Conservation (phyloP, 1,140 invertebrate species). For the Zaprionus ghesquierei region DNA sequence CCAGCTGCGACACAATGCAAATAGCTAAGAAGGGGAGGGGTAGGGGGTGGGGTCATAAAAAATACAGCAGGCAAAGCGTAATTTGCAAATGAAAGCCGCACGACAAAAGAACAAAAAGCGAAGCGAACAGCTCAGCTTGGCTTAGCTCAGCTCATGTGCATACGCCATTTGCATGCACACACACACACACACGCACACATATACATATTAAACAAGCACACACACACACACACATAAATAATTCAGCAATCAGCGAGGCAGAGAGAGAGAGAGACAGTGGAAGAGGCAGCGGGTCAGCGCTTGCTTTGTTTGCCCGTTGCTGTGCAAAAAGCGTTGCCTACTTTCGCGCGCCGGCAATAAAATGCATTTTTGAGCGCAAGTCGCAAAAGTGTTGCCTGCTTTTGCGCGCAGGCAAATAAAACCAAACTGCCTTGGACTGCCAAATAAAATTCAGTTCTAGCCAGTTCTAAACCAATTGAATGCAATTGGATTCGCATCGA, state of each 20-base stretch:
- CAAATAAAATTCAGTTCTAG: not conserved
- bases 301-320: not conserved
- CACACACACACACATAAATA: constrained; percentile 56
- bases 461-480: not conserved
- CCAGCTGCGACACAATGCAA: constrained; percentile 38
- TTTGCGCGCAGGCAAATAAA: not conserved
- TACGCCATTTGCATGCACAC: constrained; percentile 65
- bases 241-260: constrained; percentile 55
- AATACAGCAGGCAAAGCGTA: constrained; percentile 44
- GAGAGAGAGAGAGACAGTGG: not conserved
- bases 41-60: constrained; percentile 20
- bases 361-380: constrained; percentile 23
- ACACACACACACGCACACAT: constrained; percentile 31
- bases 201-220: constrained; percentile 5
- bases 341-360: constrained; percentile 27
- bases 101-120: constrained; percentile 18
- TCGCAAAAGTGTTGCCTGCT: not conserved
- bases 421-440: not conserved
- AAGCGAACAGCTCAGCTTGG: not conserved
- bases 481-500: not conserved
- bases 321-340: constrained; percentile 41
- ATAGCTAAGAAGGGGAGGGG: constrained; percentile 1
- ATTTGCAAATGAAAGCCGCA: constrained; percentile 67
- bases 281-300: not conserved
- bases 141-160: constrained; percentile 59